phyloP scores from a whole-genome alignment of 1,140 invertebrate genomes.

The Samia ricini region DNA sequence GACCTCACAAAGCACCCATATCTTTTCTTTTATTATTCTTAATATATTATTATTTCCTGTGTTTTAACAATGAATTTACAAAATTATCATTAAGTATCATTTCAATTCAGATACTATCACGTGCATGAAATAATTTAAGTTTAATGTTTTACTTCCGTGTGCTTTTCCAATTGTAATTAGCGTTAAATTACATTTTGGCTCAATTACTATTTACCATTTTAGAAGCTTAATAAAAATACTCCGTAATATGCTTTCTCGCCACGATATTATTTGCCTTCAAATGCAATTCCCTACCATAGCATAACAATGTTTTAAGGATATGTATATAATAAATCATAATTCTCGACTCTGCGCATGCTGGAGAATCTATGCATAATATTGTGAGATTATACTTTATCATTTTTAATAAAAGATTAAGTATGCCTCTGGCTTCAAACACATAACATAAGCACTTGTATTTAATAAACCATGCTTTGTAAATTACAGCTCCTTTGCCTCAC shows the following conservation, averaged over 20 bases:
- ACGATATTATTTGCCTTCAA: constrained; percentile 42
- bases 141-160: neutral
- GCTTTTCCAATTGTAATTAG: constrained; percentile 28
- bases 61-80: too few relatives aligned
- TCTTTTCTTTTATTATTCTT: neutral
- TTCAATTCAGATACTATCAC: too few relatives aligned
- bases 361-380: constrained; percentile 24
- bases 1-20: constrained; percentile 15
- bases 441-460: constrained; percentile 38
- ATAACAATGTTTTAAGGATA: constrained; percentile 30
- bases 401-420: constrained; percentile 1
- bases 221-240: constrained; percentile 51
- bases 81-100: too few relatives aligned
- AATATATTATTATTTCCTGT: too few relatives aligned
- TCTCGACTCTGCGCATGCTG: constrained; percentile 52
- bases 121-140: neutral
- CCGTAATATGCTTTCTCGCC: constrained; percentile 48
- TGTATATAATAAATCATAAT: constrained; percentile 30
- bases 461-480: constrained; percentile 47
- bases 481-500: constrained; percentile 34
- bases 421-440: constrained; percentile 53
- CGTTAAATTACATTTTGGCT: constrained; percentile 70
- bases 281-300: constrained; percentile 34
- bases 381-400: constrained; percentile 1
- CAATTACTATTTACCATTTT: constrained; percentile 53